Percentiles rank a stretch among this genome's conserved stretches.
phyloP scores from a whole-genome alignment of 2,113 vertebrate genomes.

The Ceyx melanurus region DNA sequence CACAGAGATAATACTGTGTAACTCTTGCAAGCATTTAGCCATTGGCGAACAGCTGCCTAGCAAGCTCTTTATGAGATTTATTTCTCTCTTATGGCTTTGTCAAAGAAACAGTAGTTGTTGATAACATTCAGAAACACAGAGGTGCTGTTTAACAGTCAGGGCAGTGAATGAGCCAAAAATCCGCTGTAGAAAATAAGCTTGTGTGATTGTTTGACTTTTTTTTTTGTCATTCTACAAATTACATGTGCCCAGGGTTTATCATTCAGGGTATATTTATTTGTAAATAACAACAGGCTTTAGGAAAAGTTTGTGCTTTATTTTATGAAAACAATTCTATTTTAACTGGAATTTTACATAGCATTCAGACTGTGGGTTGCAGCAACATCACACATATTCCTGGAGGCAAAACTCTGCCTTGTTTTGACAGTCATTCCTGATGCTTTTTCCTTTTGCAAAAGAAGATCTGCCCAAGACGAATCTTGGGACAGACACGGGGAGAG shows the following conservation, averaged over 20 bases:
- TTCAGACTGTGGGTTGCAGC: conserved; percentile 5
- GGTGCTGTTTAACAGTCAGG: not conserved
- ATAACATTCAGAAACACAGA: conserved; percentile 34
- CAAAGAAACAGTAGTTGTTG: conserved; percentile 21
- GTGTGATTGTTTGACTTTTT: not conserved
- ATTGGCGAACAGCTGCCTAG: conserved; percentile 51
- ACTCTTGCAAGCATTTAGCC: conserved; percentile 48
- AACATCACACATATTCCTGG: conserved; percentile 48
- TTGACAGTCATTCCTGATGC: conserved; percentile 38
- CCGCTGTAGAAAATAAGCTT: not conserved
- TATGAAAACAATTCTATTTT: conserved; percentile 28
- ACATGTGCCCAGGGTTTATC: not conserved
- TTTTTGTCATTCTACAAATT: not conserved
- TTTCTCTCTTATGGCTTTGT: conserved; percentile 40
- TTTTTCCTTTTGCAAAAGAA: not conserved
- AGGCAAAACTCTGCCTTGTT: conserved; percentile 50
- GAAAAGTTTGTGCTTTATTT: conserved; percentile 33
- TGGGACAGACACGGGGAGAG: not conserved
- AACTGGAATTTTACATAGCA: conserved; percentile 20
- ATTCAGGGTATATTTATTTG: conserved; percentile 5
- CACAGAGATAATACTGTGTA: not conserved
- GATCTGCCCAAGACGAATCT: not conserved
- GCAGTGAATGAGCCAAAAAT: conserved; percentile 3
- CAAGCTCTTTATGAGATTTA: conserved; percentile 56
- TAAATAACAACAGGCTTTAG: not conserved